Base-by-base conservation (phyloP, 92 coral and sea anemone species). In the Diadumene lineata region DNA sequence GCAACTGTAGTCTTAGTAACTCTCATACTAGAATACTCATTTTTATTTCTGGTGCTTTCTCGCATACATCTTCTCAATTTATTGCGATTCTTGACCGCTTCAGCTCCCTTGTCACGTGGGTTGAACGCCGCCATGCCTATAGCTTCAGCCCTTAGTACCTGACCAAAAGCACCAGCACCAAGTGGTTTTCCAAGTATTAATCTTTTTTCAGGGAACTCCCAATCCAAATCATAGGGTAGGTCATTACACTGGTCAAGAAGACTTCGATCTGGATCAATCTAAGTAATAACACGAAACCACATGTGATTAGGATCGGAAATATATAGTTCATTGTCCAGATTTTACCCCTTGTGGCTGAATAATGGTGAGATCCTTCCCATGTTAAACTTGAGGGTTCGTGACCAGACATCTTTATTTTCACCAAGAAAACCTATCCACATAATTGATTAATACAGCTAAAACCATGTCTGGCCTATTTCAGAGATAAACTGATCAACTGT, bases 101-200 rank as follows among this genome's bases (percentile, higher is more conserved):
- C 78, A 9, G 84, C 51, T 21, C 34, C 57, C 46, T 78, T 78
- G 19, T 78, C 82, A 13, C 82, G 31, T 11, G 82, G 82, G 22
- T 78, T 78, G 53, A 94, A 83, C 1, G 92, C 90, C 26, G 89
- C 75, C 85, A 94, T 94, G 10, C 98, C 98, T 60, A 94, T 89
- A n/a, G 98, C 98, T 73, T 94, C 98, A 21, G 93, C 98, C 66
- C 71, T 56, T 27, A 84, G 58, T 3, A 96, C 99, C 69, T 96
- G 97, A 6, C 98, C 98, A 89, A 94, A 94, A 7, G 98, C 98
- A 23, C 98, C 98, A 3, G 96, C 74, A 6, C 98, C 98, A 11
- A 94, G 96, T 6, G 89, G 73, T 17, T 76, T 82, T n/a, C 96
- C 97, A 33, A 94, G 79, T 30, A 86, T 69, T 13, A 94, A 92